Percentiles rank a stretch among this genome's conserved stretches.
These are phyloP conservation scores for Sebastes goodei DNA, from an alignment of 2,797 vertebrate genomes.

Conservation along the genomic window DNA sequence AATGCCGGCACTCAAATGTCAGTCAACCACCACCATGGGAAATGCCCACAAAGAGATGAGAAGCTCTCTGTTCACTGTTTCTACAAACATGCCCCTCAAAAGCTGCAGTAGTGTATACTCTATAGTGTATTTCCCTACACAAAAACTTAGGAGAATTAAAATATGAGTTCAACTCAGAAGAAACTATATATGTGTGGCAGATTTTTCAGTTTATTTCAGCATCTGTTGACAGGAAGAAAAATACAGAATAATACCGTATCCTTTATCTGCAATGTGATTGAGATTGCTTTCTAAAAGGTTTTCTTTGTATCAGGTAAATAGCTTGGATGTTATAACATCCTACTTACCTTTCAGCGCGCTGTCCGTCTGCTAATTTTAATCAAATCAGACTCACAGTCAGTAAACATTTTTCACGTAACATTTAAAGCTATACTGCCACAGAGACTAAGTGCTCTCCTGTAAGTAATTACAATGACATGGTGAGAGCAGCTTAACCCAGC, in stretches of 20 bases:
- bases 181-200: not conserved
- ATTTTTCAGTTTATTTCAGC: not conserved
- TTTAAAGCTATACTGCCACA: not conserved
- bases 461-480: slow-evolving; percentile 5
- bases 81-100: not conserved
- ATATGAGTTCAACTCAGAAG: not conserved
- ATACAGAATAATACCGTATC: not conserved
- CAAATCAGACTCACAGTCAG: not conserved
- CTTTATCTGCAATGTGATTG: not conserved
- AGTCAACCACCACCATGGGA: slow-evolving; percentile 6
- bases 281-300: not conserved
- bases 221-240: not conserved
- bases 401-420: not conserved
- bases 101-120: not conserved
- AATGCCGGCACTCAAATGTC: not conserved
- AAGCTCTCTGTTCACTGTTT: not conserved
- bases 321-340: slow-evolving; percentile 3
- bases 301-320: not conserved
- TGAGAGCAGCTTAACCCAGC: slow-evolving; percentile 11
- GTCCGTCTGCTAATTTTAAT: slow-evolving; percentile 16
- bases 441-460: slow-evolving; percentile 2
- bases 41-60: slow-evolving; percentile 14
- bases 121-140: not conserved
- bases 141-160: not conserved
- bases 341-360: not conserved